Evolutionary conservation across 2,797 vertebrate species (phyloP).

Genomic region (Propithecus perrieri): DNA sequence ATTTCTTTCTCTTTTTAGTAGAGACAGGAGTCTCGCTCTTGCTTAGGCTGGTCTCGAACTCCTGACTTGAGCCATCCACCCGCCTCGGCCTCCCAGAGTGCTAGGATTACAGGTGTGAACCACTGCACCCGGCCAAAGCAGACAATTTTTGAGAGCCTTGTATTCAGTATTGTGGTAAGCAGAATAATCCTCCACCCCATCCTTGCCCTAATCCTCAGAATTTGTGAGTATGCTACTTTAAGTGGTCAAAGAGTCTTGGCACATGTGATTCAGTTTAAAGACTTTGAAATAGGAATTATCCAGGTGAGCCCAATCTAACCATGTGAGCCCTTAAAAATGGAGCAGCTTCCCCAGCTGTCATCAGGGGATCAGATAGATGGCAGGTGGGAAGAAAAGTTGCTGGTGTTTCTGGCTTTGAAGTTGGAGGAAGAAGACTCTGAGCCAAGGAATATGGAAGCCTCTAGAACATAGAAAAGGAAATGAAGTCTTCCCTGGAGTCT

Average conservation of each 20-base stretch:
- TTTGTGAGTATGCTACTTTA: background rate
- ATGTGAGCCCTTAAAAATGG: background rate
- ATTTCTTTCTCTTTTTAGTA: too few relatives aligned
- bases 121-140: too few relatives aligned
- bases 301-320: background rate
- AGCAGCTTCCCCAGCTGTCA: background rate
- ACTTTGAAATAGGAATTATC: background rate
- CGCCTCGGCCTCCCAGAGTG: too few relatives aligned
- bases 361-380: background rate
- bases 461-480: background rate
- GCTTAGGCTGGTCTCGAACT: too few relatives aligned
- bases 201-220: background rate
- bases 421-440: background rate
- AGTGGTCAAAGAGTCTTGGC: background rate
- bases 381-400: background rate
- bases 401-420: background rate
- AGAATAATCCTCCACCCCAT: fast-evolving
- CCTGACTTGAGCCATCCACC: too few relatives aligned
- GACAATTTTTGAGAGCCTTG: background rate
- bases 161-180: background rate
- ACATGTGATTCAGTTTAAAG: background rate
- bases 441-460: background rate
- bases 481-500: background rate
- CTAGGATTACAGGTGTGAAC: too few relatives aligned
- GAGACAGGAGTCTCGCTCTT: too few relatives aligned